Conservation (phyloP, 2,888 invertebrate species). For the Eristalis intricaria region DNA sequence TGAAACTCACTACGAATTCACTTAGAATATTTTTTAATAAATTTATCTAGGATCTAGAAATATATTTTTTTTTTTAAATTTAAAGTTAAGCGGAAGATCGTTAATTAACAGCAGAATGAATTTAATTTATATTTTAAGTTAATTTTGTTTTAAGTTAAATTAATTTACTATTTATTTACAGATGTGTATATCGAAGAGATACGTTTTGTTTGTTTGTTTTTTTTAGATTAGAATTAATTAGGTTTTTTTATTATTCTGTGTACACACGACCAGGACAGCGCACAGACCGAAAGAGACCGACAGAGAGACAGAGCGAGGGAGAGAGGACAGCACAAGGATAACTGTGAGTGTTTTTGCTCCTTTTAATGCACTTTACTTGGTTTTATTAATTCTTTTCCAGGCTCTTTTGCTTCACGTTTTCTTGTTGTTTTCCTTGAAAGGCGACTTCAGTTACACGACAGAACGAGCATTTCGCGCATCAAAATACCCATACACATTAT, state of each 20-base stretch:
- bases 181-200: slow-evolving; percentile 23
- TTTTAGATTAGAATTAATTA: slow-evolving; percentile 4
- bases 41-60: not conserved
- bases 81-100: slow-evolving; percentile 64
- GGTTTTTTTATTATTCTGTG: slow-evolving; percentile 3
- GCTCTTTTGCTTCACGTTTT: not conserved
- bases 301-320: slow-evolving; percentile 4
- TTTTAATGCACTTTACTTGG: slow-evolving; percentile 33
- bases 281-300: not conserved
- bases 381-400: slow-evolving; percentile 4
- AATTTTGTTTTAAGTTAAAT: not conserved
- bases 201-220: not conserved
- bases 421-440: not conserved
- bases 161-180: slow-evolving; percentile 28
- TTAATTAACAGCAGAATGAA: slow-evolving; percentile 57
- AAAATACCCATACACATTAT: not conserved
- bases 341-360: not conserved
- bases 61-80: slow-evolving; percentile 5
- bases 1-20: slow-evolving; percentile 27
- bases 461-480: not conserved
- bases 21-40: slow-evolving; percentile 11
- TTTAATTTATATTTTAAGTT: slow-evolving; percentile 32
- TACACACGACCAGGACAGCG: not conserved
- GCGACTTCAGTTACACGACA: slow-evolving; percentile 58
- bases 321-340: not conserved